A percentile compares a stretch with the other conserved stretches of the same genome.
phyloP scores from a whole-genome alignment of 2,113 vertebrate species.

The Sphaerodactylus townsendi region DNA sequence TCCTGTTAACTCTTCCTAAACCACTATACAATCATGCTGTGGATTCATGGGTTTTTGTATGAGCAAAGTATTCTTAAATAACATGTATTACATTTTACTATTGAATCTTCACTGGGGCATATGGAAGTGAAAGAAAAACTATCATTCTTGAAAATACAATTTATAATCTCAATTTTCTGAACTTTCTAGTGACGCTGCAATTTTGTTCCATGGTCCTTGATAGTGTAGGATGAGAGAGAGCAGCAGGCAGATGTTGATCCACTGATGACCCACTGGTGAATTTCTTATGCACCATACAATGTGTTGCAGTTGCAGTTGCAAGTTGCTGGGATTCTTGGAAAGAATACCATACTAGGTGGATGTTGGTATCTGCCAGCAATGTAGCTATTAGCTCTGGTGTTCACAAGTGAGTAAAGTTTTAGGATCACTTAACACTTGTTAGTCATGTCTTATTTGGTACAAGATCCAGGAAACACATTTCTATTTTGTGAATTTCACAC shows the following conservation, averaged over 20 bases:
- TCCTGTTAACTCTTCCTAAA: neutral
- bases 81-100: too few relatives aligned
- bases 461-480: neutral
- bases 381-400: neutral
- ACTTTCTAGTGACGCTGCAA: neutral
- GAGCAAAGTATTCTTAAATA: too few relatives aligned
- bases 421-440: neutral
- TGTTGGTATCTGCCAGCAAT: neutral
- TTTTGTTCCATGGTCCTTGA: neutral
- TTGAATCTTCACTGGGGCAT: neutral
- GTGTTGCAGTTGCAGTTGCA: too few relatives aligned
- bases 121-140: neutral
- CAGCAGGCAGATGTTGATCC: neutral
- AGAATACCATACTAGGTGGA: neutral
- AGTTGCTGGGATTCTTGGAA: neutral
- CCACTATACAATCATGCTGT: neutral
- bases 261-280: too few relatives aligned
- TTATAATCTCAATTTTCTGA: neutral
- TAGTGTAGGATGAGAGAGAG: too few relatives aligned
- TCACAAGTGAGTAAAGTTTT: neutral
- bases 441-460: neutral
- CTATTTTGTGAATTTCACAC: neutral
- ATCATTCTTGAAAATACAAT: too few relatives aligned
- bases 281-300: neutral
- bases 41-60: too few relatives aligned